Conservation (phyloP, 2,888 invertebrate species). For the Rhopalosiphum nymphaeae region DNA sequence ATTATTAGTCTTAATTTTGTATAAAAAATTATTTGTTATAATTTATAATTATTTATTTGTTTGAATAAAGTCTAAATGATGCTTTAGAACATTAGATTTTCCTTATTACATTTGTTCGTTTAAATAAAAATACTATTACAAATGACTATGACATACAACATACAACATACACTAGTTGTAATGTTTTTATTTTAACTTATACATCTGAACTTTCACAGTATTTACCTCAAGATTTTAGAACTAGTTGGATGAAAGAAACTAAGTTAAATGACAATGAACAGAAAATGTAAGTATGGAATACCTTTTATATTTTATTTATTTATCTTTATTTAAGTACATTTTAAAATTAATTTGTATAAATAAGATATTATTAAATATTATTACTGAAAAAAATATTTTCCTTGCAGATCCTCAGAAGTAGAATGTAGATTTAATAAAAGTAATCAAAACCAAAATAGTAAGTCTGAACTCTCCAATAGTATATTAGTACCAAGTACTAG, state of each 20-base stretch:
- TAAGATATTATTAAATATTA: not conserved
- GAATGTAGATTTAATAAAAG: not conserved
- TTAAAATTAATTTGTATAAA: not conserved
- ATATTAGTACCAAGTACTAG: not conserved
- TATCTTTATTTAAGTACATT: not conserved
- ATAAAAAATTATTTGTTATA: not conserved
- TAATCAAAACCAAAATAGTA: conserved; percentile 17
- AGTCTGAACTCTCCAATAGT: not conserved
- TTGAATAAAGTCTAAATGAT: not conserved
- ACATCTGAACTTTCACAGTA: conserved; percentile 7
- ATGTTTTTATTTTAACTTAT: not conserved
- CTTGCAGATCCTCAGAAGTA: conserved; percentile 20
- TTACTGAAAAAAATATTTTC: not conserved
- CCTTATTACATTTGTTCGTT: not conserved
- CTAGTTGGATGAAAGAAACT: not conserved
- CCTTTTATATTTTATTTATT: not conserved
- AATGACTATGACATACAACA: not conserved
- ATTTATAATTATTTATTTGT: not conserved
- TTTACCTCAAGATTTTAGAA: not conserved
- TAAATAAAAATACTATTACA: not conserved
- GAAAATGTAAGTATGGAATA: not conserved
- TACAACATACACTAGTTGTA: not conserved
- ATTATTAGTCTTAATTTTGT: not conserved
- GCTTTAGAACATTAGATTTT: not conserved
- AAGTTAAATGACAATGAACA: not conserved